Evolutionary conservation across 2,797 vertebrate species (phyloP), one percentile per base, ranked within the genome.

Genomic region (Ficedula albicollis): DNA sequence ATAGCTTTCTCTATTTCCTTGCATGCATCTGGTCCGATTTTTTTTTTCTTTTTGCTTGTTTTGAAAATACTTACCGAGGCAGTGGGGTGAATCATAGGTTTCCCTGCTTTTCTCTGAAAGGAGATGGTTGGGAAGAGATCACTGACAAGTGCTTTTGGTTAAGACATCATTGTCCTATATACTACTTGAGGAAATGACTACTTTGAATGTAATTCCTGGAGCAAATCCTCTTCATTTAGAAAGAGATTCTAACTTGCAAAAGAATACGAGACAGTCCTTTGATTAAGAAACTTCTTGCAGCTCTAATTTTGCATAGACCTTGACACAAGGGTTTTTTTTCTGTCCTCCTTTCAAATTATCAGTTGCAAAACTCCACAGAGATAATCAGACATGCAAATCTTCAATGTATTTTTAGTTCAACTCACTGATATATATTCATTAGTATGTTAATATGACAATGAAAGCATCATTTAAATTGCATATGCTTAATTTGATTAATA

Each of bases 301-400:
- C 79, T 90, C 55, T 91, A 66, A 77, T 94, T 94, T 94, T 90
- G 67, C 77, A 19, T 32, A 86, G 90, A 84, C 80, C 58, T 93
- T 73, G 58, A 77, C 80, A 78, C 26, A 68, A 55, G 34, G 22
- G 1, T 0, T 22, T 67, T 88, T 92, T 84, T 88, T 21, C 55
- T 59, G 25, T 74, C 19, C n/a, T 88, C 34, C 67, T 89, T 88
- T 94, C 79, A 88, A 85, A 70, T 83, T 78, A 23, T 49, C 25
- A 25, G 41, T 94, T 89, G 63, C 83, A 87, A 64, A 92, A 94
- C 70, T 91, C 67, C 52, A 27, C 67, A 26, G 59, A 84, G 74
- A 73, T 90, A 90, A 94, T 95, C 92, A 96, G 90, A 88, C 90
- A 95, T 95, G 90, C 88, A 96, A 94, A 96, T 96, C 60, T 54